Percentiles rank a stretch among this genome's conserved stretches.
These are phyloP conservation scores for Corythaixoides concolor DNA, from an alignment of 2,113 vertebrate species.

Conservation along the genomic window DNA sequence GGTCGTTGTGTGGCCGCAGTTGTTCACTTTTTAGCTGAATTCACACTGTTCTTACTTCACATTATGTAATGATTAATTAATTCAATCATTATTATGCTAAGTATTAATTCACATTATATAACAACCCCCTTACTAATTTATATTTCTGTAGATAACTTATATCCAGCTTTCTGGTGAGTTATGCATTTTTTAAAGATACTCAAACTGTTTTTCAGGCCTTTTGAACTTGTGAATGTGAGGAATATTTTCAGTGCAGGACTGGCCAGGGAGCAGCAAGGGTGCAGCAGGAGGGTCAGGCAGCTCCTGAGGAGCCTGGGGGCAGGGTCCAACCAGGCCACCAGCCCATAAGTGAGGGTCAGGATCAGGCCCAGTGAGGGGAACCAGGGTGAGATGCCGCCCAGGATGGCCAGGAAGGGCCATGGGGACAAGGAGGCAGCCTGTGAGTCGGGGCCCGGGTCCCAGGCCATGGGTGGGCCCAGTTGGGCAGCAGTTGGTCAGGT, in stretches of 20 bases:
- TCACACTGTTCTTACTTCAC: neutral
- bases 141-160: neutral
- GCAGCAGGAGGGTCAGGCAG: rapidly evolving
- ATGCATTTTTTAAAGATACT: neutral
- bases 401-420: neutral
- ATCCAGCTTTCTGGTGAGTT: neutral
- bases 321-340: rapidly evolving
- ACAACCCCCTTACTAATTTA: neutral
- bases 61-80: neutral
- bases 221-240: rapidly evolving
- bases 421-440: no score
- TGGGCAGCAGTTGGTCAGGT: rapidly evolving
- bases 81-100: neutral
- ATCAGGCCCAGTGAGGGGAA: neutral
- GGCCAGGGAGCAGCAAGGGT: neutral
- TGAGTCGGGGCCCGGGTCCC: rapidly evolving
- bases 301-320: neutral
- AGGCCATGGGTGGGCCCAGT: rapidly evolving
- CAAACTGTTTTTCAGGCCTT: neutral
- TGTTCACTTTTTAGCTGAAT: neutral
- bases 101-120: neutral
- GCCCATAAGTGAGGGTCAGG: neutral
- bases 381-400: no score
- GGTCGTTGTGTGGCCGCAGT: neutral
- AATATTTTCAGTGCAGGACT: neutral